phyloP scores from a whole-genome alignment of 2,113 vertebrate genomes.

The Callipepla squamata region DNA sequence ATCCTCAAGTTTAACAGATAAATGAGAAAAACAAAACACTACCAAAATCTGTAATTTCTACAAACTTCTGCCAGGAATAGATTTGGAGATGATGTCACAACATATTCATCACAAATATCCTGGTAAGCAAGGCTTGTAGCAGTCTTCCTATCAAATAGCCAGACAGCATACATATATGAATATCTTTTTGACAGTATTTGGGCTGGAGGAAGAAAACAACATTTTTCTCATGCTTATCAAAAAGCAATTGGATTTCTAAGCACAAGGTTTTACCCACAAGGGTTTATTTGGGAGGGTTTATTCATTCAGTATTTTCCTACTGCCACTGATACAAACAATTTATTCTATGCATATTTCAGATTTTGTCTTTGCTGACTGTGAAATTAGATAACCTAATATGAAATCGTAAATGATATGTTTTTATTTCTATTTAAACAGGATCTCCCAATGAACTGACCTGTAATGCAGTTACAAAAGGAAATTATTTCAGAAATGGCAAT shows the following conservation, averaged over 20 bases:
- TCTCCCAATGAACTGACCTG: conserved; percentile 20
- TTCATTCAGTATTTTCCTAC: background rate
- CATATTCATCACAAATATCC: background rate
- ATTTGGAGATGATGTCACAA: conserved; percentile 36
- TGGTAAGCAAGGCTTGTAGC: conserved; percentile 30
- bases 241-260: conserved; percentile 47
- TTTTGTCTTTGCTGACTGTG: background rate
- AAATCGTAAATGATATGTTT: conserved; percentile 11
- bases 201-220: background rate
- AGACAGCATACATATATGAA: background rate
- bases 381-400: conserved; percentile 25
- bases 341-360: background rate
- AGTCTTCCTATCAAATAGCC: conserved; percentile 17
- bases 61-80: conserved; percentile 1
- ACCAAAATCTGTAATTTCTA: background rate
- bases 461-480: conserved; percentile 21
- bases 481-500: conserved; percentile 28
- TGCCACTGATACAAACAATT: background rate
- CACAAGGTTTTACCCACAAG: background rate
- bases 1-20: background rate
- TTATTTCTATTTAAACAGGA: conserved; percentile 27
- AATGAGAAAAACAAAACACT: background rate
- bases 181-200: conserved; percentile 42
- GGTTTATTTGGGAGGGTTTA: background rate
- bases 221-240: conserved; percentile 18